phyloP scores from a whole-genome alignment of 2,888 invertebrate genomes.

The Sussaba pulchella region DNA sequence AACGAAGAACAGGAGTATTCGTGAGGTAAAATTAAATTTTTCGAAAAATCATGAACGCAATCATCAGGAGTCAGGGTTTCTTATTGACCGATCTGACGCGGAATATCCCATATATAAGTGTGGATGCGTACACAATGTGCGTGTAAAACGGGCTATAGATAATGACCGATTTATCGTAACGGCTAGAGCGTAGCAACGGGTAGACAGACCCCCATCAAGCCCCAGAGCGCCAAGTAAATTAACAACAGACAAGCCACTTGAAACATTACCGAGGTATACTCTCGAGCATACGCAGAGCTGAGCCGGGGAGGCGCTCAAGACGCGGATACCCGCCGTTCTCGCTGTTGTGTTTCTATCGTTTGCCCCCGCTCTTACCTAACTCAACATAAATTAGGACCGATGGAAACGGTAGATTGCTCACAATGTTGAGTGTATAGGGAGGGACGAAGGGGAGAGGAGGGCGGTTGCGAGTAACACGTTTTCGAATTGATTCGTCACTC shows the following conservation, averaged over 20 bases:
- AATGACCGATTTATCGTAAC: conserved; percentile 82
- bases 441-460: conserved; percentile 62
- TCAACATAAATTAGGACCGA: conserved; percentile 84
- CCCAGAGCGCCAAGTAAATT: conserved; percentile 80
- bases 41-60: no score
- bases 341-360: conserved; percentile 46
- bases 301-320: conserved; percentile 61
- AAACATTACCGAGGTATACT: conserved; percentile 83
- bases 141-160: conserved; percentile 69
- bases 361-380: conserved; percentile 79
- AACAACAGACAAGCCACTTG: conserved; percentile 84
- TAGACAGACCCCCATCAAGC: conserved; percentile 81
- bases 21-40: no score
- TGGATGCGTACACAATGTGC: conserved; percentile 20
- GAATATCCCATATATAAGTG: background rate
- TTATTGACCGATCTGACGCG: no score
- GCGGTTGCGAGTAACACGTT: background rate
- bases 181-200: conserved; percentile 77
- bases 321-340: conserved; percentile 37
- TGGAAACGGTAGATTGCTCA: conserved; percentile 83
- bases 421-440: conserved; percentile 81
- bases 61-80: no score
- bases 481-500: no score
- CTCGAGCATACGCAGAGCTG: conserved; percentile 32
- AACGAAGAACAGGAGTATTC: no score